Evolutionary conservation across 2,113 vertebrate species (phyloP), one percentile per base, ranked within the genome.

Genomic region (Campylorhamphus procurvoides): DNA sequence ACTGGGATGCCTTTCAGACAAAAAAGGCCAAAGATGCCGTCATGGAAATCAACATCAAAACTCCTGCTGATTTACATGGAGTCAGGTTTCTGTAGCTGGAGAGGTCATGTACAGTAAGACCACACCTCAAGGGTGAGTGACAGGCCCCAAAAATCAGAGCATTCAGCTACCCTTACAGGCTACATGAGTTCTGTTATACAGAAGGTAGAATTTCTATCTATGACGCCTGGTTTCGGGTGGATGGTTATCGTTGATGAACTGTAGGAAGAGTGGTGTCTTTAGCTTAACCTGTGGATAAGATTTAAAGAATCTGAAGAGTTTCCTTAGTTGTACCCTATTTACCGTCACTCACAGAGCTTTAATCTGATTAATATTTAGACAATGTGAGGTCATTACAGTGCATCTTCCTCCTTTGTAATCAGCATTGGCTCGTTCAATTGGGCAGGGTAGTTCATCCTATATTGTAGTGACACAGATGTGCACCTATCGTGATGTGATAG

Each of bases 351-450:
- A 42, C 31, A 62, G 62, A 42, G 18, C 28, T 53, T 42, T 31
- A 59, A 60, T 72, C 12, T 40, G 59, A 68, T 76, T 84, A 78
- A n/a, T 85, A 56, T 49, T 56, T 12, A 68, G 62, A 47, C 75
- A 89, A 28, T 16, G 35, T 71, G 66, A 37, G 44, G n/a, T 82
- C 23, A 33, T 29, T 39, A 4, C 0, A 2, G 22, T 64, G 2
- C 23, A 12, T 16, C 33, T 35, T 37, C 28, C 46, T 23, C 7
- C n/a, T 59, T 18, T 55, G n/a, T 13, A 37, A 63, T 18, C 53
- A 55, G 69, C 33, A 15, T 0, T 47, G 52, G 14, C 23, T 92
- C 1, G 0, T 55, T 37, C 67, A 66, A 1, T 1, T 50, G 69
- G 29, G 28, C 58, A 46, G 29, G 29, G 44, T 5, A 58, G 53